Conservation (phyloP, 2,113 vertebrate genomes). For the Marmota monax region DNA sequence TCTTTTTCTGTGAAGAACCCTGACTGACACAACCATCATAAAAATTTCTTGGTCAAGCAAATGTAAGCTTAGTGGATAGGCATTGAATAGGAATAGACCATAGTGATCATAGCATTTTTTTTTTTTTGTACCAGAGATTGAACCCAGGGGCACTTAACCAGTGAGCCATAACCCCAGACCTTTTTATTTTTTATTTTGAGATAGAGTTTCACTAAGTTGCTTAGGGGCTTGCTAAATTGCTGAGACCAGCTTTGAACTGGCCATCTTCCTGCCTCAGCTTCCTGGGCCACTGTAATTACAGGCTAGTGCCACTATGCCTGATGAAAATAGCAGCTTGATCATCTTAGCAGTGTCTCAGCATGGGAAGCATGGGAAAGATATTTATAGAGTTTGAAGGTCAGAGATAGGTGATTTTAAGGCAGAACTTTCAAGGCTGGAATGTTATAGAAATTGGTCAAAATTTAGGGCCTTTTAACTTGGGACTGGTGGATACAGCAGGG, state of each 20-base stretch:
- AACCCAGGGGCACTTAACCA: no score
- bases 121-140: no score
- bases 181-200: no score
- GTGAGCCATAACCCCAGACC: no score
- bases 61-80: not conserved
- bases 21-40: not conserved
- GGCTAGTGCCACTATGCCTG: no score
- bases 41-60: not conserved
- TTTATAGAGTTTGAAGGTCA: not conserved
- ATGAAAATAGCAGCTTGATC: not conserved
- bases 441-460: not conserved
- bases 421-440: not conserved
- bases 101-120: not conserved
- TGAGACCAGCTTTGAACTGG: no score
- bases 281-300: no score
- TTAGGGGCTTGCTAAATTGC: no score
- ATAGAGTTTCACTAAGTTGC: no score
- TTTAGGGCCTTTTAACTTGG: not conserved
- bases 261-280: no score
- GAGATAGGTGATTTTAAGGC: not conserved
- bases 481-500: not conserved
- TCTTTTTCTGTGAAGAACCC: not conserved
- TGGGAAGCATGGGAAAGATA: not conserved
- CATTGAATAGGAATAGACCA: not conserved
- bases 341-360: not conserved